Evolutionary conservation across 37 sponge, comb jelly and placozoan genomes (phyloP), one percentile per base, ranked within the genome.

Genomic region (Petrosia ficiformis): DNA sequence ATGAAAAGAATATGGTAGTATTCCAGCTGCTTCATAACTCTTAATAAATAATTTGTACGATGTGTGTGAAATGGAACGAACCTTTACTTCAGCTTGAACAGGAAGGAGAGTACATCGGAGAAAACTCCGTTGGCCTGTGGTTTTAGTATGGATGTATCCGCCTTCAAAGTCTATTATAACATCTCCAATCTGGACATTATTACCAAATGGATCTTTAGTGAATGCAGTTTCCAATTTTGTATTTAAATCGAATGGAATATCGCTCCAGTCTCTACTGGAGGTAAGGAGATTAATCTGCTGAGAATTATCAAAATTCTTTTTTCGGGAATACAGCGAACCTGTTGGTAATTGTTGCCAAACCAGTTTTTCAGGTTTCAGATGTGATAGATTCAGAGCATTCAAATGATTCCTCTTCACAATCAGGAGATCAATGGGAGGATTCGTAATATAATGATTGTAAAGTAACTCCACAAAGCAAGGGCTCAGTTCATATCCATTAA

Each of bases 391-490:
- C 58, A 34, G 38, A 71, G 71, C 26, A 77, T 54, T 42, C 59
- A 28, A n/a, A 66, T 87, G 87, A n/a, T 70, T 26, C 22, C 74
- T 76, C 6, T 8, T 81, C 59, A 87, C 87, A 4, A 3, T 28
- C 4, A 65, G 25, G 2, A 59, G 34, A 38, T 69, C 11, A 1
- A 63, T 29, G 24, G 71, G 57, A 6, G 73, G 58, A 28, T 43
- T 70, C 54, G 8, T 48, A 35, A 2, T 11, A 42, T 66, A 82
- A 28, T 58, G 38, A 26, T 88, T 75, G 33, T 73, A 73, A 14
- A 88, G 64, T 63, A 66, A 68, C 79, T 88, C 88, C 14, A 88
- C 88, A 82, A 77, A 88, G 42, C 61, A 82, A 4, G 74, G 79
- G 43, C 79, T 78, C 37, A 74, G 68, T 0, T 73, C 70, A n/a